Percentiles rank a stretch among this genome's conserved stretches.
These are phyloP conservation scores for Dicrurus megarhynchus DNA, from an alignment of 2,113 vertebrate genomes.

Conservation along the genomic window DNA sequence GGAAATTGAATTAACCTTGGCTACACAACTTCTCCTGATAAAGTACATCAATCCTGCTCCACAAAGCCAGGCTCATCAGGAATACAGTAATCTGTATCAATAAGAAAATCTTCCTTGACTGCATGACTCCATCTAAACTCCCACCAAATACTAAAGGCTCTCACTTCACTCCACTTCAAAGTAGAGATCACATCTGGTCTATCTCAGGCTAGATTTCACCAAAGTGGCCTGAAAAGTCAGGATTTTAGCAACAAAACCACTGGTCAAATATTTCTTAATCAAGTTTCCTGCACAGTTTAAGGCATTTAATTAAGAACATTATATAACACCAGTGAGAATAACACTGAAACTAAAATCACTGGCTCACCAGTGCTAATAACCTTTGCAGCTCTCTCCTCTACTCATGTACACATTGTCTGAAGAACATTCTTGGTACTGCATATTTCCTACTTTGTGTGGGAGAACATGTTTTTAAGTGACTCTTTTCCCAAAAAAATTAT, in stretches of 20 bases:
- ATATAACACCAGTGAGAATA: not conserved
- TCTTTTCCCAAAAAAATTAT: accelerated
- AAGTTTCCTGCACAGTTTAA: not conserved
- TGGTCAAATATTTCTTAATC: not conserved
- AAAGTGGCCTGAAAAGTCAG: not conserved
- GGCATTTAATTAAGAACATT: not conserved
- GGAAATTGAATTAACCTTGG: not conserved
- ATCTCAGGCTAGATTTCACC: not conserved
- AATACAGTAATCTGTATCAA: not conserved
- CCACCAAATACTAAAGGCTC: not conserved
- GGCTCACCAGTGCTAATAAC: not conserved
- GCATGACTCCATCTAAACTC: not conserved
- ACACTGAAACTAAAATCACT: not conserved
- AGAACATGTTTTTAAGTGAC: not conserved
- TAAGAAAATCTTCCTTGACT: not conserved
- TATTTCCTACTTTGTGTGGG: not conserved
- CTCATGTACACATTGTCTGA: not conserved
- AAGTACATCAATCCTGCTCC: not conserved
- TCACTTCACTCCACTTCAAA: not conserved
- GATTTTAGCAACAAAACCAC: not conserved
- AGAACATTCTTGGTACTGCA: not conserved
- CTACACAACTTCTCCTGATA: not conserved
- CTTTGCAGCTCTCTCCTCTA: not conserved
- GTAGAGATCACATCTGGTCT: not conserved
- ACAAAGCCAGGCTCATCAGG: not conserved